Percentiles rank a stretch among this genome's conserved stretches.
Evolutionary conservation across 2,888 invertebrate species (phyloP).

Genomic region (Tenthredo mesomela): DNA sequence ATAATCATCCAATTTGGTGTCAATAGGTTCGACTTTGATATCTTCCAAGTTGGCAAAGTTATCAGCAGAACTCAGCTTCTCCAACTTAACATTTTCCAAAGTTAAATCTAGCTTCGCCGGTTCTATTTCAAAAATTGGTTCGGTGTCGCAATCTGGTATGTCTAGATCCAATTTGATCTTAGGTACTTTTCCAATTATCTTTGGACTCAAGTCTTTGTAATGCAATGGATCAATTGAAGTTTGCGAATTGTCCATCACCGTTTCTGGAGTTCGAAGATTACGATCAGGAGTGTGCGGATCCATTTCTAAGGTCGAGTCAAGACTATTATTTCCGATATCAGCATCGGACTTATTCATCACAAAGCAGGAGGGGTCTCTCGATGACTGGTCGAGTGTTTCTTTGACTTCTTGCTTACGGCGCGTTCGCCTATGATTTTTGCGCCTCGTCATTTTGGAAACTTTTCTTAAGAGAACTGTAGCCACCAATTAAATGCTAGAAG

Average conservation of each 20-base stretch:
- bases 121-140: constrained; percentile 31
- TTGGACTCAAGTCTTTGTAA: constrained; percentile 65
- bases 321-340: constrained; percentile 31
- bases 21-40: constrained; percentile 2
- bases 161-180: constrained; percentile 64
- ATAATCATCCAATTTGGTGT: constrained; percentile 25
- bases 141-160: constrained; percentile 61
- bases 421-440: constrained; percentile 55
- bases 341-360: constrained; percentile 34
- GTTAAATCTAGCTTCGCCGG: constrained; percentile 5
- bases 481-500: background rate
- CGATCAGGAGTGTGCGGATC: constrained; percentile 30
- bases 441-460: constrained; percentile 56
- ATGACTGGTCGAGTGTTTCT: constrained; percentile 25
- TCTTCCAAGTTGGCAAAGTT: background rate
- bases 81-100: constrained; percentile 5
- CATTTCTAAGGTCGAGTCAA: constrained; percentile 53
- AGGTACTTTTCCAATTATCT: constrained; percentile 59
- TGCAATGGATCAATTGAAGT: constrained; percentile 56
- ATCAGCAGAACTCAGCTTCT: background rate
- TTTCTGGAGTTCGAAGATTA: constrained; percentile 64
- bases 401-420: constrained; percentile 45
- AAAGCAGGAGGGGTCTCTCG: constrained; percentile 52
- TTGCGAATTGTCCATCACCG: constrained; percentile 60
- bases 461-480: background rate